Conservation (phyloP, 2,888 invertebrate genomes). For the Spicauda simplicius region DNA sequence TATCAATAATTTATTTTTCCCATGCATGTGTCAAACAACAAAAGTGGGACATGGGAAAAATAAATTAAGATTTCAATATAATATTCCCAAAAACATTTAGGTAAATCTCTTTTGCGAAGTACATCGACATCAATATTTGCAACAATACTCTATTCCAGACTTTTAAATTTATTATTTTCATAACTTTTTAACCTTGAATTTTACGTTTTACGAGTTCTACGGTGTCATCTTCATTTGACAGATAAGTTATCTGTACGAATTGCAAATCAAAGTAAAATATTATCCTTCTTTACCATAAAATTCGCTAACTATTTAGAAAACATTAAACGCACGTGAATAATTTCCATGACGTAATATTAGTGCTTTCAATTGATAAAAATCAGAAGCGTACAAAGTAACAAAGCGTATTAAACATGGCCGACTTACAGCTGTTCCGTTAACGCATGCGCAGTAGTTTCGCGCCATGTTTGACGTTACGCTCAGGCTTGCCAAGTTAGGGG, state of each 20-base stretch:
- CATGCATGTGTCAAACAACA: too few species aligned
- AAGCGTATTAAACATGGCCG: conserved; percentile 67
- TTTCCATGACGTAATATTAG: conserved; percentile 1
- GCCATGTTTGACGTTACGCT: conserved; percentile 69
- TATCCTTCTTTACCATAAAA: background rate
- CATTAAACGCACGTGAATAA: background rate
- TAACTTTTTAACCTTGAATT: conserved; percentile 7
- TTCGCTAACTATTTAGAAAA: background rate
- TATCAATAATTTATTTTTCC: too few species aligned
- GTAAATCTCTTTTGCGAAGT: too few species aligned
- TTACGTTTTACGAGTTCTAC: background rate
- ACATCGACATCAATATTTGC: background rate
- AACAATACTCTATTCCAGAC: background rate
- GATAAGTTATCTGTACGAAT: conserved; percentile 12
- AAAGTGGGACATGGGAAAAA: too few species aligned
- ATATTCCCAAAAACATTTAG: too few species aligned
- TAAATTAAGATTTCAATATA: too few species aligned
- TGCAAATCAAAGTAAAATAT: background rate
- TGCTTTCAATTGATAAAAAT: conserved; percentile 41
- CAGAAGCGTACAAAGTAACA: conserved; percentile 46
- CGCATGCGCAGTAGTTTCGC: conserved; percentile 77
- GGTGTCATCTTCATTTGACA: conserved; percentile 10
- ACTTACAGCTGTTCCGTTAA: conserved; percentile 75
- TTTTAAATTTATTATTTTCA: background rate
- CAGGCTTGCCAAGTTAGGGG: too few species aligned